These are phyloP conservation scores for Drosophila sp. DNA, from an alignment of 1,140 invertebrate genomes.

Conservation along the genomic window DNA sequence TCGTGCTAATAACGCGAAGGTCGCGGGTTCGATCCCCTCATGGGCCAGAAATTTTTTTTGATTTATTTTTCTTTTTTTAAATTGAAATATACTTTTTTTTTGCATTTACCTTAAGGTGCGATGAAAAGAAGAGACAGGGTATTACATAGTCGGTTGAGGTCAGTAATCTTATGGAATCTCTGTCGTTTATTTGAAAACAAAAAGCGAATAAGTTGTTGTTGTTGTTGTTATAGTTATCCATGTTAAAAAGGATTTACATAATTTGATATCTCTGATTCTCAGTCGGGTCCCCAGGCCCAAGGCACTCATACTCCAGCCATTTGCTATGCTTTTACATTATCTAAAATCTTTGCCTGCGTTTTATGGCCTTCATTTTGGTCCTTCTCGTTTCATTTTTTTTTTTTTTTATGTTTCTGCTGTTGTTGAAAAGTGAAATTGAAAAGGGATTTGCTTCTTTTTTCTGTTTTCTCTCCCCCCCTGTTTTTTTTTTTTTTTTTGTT, in stretches of 20 bases:
- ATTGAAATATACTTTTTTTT: background rate
- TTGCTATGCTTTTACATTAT: conserved; percentile 17
- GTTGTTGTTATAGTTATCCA: conserved; percentile 24
- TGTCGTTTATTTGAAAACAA: conserved; percentile 8
- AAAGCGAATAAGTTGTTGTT: conserved; percentile 6
- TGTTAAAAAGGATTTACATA: conserved; percentile 25
- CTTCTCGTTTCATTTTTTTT: background rate
- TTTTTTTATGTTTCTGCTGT: background rate
- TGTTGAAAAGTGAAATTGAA: conserved; percentile 34
- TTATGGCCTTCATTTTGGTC: conserved; percentile 12
- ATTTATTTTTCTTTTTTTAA: too few relatives aligned
- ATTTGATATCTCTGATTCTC: conserved; percentile 16
- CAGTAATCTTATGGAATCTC: background rate
- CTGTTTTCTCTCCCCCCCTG: background rate
- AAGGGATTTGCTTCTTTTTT: conserved; percentile 24
- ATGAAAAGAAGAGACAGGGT: background rate
- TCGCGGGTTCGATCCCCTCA: conserved; percentile 85
- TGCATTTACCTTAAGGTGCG: background rate
- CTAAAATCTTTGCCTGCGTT: conserved; percentile 20
- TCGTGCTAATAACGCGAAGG: conserved; percentile 86
- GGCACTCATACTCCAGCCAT: conserved; percentile 5
- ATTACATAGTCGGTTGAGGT: background rate
- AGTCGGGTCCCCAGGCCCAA: conserved; percentile 6
- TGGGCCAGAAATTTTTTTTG: conserved; percentile 42
- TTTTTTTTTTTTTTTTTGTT: conserved; percentile 14